Evolutionary conservation across 2,888 invertebrate genomes (phyloP), one percentile per base, ranked within the genome.

Genomic region (Lissonota sp.): DNA sequence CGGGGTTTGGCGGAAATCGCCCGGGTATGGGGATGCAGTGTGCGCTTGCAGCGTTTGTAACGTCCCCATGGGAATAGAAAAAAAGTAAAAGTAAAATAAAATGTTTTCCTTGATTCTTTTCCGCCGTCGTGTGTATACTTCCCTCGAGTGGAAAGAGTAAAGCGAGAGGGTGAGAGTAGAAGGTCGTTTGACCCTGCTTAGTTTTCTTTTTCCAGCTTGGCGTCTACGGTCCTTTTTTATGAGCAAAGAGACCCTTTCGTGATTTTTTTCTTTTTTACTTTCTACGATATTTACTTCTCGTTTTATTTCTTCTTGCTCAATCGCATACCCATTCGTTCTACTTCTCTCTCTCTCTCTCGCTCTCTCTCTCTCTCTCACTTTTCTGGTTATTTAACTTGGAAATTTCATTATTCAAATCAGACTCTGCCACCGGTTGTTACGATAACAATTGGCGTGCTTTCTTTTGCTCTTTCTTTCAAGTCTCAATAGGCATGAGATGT

Each of bases 41-140:
- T 67, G 42, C 49, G 66, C 51, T 75, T 64, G 46, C 57, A 64
- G 14, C 62, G 46, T 44, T 14, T 64, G n/a, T 39, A 74, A 62
- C 46, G 62, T 55, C 49, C 70, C 73, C 53, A 26, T 12, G 78
- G 74, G 81, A 46, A 26, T 26, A 37, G 49, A 44, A 14, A 74
- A 81, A 81, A 81, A 26, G 26, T 1, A 26, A 26, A 26, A 26
- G 26, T 26, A 26, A 26, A 26, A 3, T 26, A 26, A 26, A 74
- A 74, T 78, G 70, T 74, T 81, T 78, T 53, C 78, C 81, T 78
- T 77, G 78, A 81, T 81, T 81, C 70, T 67, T 66, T 26, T 26
- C 26, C 26, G 26, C 37, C 26, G 63, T 6, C 58, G 57, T 26
- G 26, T 39, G 44, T 44, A n/a, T n/a, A 49, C 55, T 73, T 42